Base-by-base conservation (phyloP, 2,888 invertebrate species). In the Apodemia duryi region DNA sequence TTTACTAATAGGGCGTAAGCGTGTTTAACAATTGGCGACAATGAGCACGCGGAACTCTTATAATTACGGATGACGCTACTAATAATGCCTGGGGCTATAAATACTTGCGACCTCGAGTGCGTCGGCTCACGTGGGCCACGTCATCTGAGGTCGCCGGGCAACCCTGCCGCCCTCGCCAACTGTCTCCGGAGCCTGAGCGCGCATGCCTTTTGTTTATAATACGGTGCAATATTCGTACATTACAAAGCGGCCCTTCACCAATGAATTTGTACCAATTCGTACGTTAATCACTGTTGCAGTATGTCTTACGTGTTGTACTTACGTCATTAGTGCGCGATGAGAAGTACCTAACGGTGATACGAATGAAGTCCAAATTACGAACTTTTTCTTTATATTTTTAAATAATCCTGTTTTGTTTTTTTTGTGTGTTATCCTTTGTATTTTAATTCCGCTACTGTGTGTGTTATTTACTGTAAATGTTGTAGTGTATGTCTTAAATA, bases 61-160 rank as follows among this genome's bases (percentile, higher is more conserved):
- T 52, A 52, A 28, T 52, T 52, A 29, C 9, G 52, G 28, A 52
- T 52, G 52, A 9, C 21, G 52, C 28, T 29, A 21, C 21, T 52
- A 52, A 52, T 52, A 9, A 52, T 46, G 46, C 7, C 28, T 3
- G 28, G 28, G 10, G 9, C 52, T 52, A 52, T 52, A 52, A 28
- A 52, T 52, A 52, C 28, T 10, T 1, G 28, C 28, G 52, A 10
- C 52, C 52, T 52, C 52, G 52, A 28, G 7, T 6, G 28, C 4
- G 52, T 29, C 28, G 28, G 28, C 28, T 28, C 21, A 4, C 52
- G 52, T 9, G 28, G 7, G 28, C 7, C 28, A 10, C 52, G 52
- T 21, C 52, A 52, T 4, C 52, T 21, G 52, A 52, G 52, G 52
- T 52, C 52, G 52, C 52, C 52, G 46, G 46, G 46, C 46, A 29